Evolutionary conservation across 2,888 invertebrate genomes (phyloP), one percentile per base, ranked within the genome.

Genomic region (Linnaemya vulpina): DNA sequence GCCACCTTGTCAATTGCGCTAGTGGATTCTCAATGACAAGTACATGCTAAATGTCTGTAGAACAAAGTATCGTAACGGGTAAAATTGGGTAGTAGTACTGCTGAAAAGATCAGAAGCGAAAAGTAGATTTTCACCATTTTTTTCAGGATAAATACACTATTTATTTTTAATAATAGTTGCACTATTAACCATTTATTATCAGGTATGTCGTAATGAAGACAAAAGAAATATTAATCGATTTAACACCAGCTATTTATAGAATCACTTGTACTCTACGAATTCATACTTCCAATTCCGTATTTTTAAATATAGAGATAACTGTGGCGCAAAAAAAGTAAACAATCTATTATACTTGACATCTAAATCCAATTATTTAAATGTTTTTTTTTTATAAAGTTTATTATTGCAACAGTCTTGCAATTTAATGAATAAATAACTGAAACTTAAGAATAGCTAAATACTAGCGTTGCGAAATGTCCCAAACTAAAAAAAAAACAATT

Each of bases 151-250:
- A n/a, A n/a, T n/a, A 1, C n/a, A 49, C 30, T 40, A 53, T 20
- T 62, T 53, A 49, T 62, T 38, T 71, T 38, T 55, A 20, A 53
- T 20, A 20, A 67, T 58, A 51, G 10, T 62, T 70, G n/a, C 30
- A 30, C 22, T 73, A 73, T 73, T 79, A 58, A 73, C 25, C 73
- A 65, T 38, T 73, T 65, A 79, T 73, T 65, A 20, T n/a, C 60
- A 68, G 46, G 35, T 65, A 53, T 79, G 30, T 46, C 53, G 63
- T 20, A 55, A 53, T 79, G 30, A 17, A 13, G 22, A 70, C n/a
- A 71, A 51, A 62, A 17, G 17, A 22, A 77, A 68, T 62, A 58
- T 22, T 40, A 51, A 70, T 70, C 38, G 4, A 38, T 30, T 40
- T 38, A 51, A 43, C 70, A 78, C 49, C 38, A 30, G 13, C 51